Conservation (phyloP, 2,113 vertebrate species). For the Anguilla japonica region DNA sequence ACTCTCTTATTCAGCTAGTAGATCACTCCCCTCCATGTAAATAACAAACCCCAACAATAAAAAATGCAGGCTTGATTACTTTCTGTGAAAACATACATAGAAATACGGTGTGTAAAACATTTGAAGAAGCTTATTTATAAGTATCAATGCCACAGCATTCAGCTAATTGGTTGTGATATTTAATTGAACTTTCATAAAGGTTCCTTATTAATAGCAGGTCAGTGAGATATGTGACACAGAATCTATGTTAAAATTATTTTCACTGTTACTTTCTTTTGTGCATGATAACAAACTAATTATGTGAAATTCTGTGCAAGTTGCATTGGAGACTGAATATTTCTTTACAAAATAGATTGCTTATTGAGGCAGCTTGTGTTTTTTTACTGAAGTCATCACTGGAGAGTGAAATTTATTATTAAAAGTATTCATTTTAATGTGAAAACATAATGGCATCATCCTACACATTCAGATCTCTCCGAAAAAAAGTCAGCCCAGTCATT, state of each 20-base stretch:
- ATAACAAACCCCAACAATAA: neutral
- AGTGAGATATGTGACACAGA: neutral
- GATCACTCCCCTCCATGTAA: neutral
- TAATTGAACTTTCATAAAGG: neutral
- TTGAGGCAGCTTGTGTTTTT: slow-evolving; percentile 30
- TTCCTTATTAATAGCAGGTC: neutral
- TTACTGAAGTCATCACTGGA: slow-evolving; percentile 34
- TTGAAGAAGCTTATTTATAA: neutral
- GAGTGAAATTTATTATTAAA: slow-evolving; percentile 57
- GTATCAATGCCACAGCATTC: neutral
- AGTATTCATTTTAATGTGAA: slow-evolving; percentile 67
- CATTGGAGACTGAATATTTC: neutral
- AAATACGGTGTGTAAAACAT: neutral
- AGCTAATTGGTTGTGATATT: neutral
- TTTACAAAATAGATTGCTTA: slow-evolving; percentile 10
- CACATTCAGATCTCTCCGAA: slow-evolving; percentile 48
- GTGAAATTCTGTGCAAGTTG: slow-evolving; percentile 4
- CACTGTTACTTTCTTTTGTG: neutral
- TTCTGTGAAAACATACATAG: neutral
- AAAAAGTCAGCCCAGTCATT: slow-evolving; percentile 32
- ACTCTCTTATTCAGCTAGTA: neutral
- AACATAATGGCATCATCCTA: slow-evolving; percentile 46
- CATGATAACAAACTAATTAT: neutral
- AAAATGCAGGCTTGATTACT: neutral
- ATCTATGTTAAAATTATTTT: neutral